These are phyloP conservation scores for Acanthiza pusilla DNA, from an alignment of 2,797 vertebrate species.

Conservation along the genomic window DNA sequence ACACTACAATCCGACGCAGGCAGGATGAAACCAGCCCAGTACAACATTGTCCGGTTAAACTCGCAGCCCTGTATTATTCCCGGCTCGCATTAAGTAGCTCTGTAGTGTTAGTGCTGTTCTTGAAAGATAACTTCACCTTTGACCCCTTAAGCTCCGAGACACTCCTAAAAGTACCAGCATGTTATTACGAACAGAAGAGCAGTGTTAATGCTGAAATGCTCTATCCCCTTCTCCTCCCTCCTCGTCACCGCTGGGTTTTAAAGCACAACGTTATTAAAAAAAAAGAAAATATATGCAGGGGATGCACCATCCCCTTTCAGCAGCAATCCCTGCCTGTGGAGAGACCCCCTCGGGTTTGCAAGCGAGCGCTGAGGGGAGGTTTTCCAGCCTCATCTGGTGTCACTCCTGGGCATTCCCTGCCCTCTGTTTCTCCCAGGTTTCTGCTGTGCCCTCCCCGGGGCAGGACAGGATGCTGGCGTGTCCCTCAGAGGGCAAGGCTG, in stretches of 20 bases:
- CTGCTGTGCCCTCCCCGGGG: neutral
- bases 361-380: neutral
- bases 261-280: neutral
- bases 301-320: neutral
- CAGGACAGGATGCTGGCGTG: fast-evolving
- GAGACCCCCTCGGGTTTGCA: neutral
- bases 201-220: slow-evolving; percentile 39
- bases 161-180: slow-evolving; percentile 52
- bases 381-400: neutral
- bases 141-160: slow-evolving; percentile 61
- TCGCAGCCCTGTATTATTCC: slow-evolving; percentile 36
- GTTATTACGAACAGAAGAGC: slow-evolving; percentile 49
- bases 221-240: slow-evolving; percentile 60
- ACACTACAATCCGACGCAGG: neutral
- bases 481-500: neutral
- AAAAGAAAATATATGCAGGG: neutral
- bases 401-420: neutral
- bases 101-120: slow-evolving; percentile 51
- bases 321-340: neutral
- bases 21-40: slow-evolving; percentile 42
- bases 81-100: slow-evolving; percentile 42
- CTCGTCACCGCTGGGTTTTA: neutral
- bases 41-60: slow-evolving; percentile 44
- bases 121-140: slow-evolving; percentile 67
- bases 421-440: neutral